Evolutionary conservation across 2,113 vertebrate genomes (phyloP).

Genomic region (Talpa occidentalis): DNA sequence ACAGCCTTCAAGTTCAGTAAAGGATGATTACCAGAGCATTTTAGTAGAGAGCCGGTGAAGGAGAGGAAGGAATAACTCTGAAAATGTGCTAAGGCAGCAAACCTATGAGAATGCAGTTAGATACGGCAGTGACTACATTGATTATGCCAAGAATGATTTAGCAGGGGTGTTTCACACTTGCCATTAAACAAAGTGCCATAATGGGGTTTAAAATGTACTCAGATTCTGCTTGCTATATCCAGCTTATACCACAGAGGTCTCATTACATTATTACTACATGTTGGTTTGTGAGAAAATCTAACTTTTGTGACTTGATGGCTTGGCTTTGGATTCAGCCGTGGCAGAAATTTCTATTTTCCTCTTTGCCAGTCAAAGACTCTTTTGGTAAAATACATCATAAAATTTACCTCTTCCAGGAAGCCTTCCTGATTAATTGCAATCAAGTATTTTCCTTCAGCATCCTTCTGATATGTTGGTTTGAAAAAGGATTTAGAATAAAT

Average conservation of each 20-base stretch:
- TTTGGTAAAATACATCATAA: constrained; percentile 18
- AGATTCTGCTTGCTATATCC: constrained; percentile 37
- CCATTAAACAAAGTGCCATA: constrained; percentile 67
- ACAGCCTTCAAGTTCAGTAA: constrained; percentile 72
- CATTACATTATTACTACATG: not conserved
- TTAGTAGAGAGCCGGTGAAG: constrained; percentile 73
- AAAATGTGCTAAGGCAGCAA: constrained; percentile 80
- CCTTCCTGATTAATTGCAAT: constrained; percentile 37
- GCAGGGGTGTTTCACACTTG: constrained; percentile 65
- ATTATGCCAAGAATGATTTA: constrained; percentile 82
- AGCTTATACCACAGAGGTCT: constrained; percentile 40
- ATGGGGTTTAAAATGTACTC: constrained; percentile 67
- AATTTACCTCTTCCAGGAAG: not conserved
- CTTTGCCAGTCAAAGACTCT: not conserved
- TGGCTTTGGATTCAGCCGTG: not conserved
- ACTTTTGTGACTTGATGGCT: not conserved
- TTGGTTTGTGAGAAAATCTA: not conserved
- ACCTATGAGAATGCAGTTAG: constrained; percentile 75
- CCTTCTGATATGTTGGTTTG: constrained; percentile 42
- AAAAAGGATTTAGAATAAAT: not conserved
- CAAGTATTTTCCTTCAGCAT: not conserved
- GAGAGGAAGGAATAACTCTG: constrained; percentile 74
- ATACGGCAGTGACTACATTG: constrained; percentile 75
- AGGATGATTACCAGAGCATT: constrained; percentile 77
- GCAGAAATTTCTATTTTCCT: not conserved